These are phyloP conservation scores for Antidorcas marsupialis DNA, from an alignment of 2,113 vertebrate species.

Conservation along the genomic window DNA sequence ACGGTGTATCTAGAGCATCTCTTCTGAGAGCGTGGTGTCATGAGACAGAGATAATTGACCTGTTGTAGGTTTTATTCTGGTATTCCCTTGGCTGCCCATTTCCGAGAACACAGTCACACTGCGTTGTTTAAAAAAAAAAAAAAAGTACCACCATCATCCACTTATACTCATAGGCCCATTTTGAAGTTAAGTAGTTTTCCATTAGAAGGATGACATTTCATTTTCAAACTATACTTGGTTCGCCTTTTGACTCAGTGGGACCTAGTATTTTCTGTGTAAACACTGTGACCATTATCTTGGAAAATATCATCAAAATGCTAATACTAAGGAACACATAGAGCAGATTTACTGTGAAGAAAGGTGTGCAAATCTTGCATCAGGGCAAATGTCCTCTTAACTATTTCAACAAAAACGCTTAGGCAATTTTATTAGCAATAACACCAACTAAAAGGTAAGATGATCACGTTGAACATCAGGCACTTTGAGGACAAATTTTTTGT, in stretches of 20 bases:
- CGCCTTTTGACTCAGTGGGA: background rate
- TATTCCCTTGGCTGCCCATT: constrained; percentile 63
- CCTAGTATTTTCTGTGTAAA: background rate
- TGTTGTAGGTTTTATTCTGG: constrained; percentile 42
- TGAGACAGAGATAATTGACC: constrained; percentile 49
- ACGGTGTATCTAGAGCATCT: background rate
- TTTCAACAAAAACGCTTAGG: background rate
- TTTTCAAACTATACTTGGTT: background rate
- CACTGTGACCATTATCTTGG: background rate
- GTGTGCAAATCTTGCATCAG: background rate
- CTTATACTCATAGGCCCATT: background rate
- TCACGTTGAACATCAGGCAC: background rate
- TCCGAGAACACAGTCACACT: constrained; percentile 42
- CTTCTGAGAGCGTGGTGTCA: constrained; percentile 11
- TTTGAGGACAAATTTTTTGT: constrained; percentile 36
- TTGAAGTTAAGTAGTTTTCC: constrained; percentile 13
- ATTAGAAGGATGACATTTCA: background rate
- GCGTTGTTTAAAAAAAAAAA: background rate
- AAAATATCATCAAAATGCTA: background rate
- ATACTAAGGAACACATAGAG: too few relatives aligned
- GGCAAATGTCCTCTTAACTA: background rate
- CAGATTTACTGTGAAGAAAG: background rate
- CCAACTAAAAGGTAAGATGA: background rate
- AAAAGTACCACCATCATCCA: background rate
- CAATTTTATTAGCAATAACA: background rate